These are phyloP conservation scores for Pterocles gutturalis DNA, from an alignment of 2,113 vertebrate genomes.

Conservation along the genomic window DNA sequence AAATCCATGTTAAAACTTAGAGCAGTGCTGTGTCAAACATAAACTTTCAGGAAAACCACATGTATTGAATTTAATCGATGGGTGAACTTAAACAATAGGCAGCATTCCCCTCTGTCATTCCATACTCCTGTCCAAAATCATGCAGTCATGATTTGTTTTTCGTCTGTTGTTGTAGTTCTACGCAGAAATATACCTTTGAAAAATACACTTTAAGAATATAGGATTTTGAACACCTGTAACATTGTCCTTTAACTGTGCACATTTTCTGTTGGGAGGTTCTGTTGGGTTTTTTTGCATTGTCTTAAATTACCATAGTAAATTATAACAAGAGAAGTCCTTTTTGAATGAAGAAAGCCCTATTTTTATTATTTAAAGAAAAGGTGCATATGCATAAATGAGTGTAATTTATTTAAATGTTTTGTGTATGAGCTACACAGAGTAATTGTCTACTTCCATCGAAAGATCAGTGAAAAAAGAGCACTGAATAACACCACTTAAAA, in stretches of 20 bases:
- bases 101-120: background rate
- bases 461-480: background rate
- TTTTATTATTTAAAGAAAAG: slow-evolving; percentile 49
- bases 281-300: background rate
- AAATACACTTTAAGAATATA: background rate
- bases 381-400: slow-evolving; percentile 3
- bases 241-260: background rate
- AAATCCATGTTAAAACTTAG: background rate
- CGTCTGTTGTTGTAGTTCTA: background rate
- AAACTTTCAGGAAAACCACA: background rate
- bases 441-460: slow-evolving; percentile 4
- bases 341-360: slow-evolving; percentile 31
- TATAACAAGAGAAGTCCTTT: background rate
- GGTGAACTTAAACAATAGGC: background rate
- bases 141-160: background rate
- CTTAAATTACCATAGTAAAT: background rate
- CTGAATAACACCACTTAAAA: background rate
- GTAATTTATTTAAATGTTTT: slow-evolving; percentile 63
- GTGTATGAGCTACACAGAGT: background rate
- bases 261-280: background rate
- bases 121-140: background rate
- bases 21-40: background rate
- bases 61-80: background rate
- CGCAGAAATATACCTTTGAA: background rate
- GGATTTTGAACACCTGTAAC: background rate